Evolutionary conservation across 2,113 vertebrate genomes (phyloP), one percentile per base, ranked within the genome.

Genomic region (Acanthochromis polyacanthus): DNA sequence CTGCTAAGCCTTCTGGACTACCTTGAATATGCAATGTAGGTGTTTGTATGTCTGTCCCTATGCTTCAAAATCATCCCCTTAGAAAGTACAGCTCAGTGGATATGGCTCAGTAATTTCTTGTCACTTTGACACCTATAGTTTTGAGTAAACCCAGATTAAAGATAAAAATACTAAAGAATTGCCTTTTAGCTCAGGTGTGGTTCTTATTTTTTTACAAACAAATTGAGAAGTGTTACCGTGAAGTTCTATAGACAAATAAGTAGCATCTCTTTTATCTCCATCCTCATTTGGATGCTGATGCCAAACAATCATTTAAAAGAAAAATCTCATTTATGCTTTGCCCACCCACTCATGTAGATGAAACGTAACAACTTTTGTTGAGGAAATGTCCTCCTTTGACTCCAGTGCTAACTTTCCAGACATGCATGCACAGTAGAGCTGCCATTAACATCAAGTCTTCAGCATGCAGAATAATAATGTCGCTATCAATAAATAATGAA

Each of bases 401-500:
- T 58, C 5, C 22, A 0, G 23, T 3, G 64, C 63, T 7, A 53
- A 60, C 38, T 40, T 19, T 40, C n/a, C 19, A 40, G 19, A 25
- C 36, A 10, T 63, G 20, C 10, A 45, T 45, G 16, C 43, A 68
- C 36, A 56, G 20, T 57, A 25, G 22, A n/a, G 61, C 43, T 52
- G 38, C 17, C 52, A 30, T 77, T 48, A 74, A 65, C 67, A 72
- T 51, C 64, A 75, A 43, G 20, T 40, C 60, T 50, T 75, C 45
- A 28, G 75, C 82, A 78, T 75, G 64, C 59, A 77, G 76, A 71
- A 85, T 79, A 80, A 87, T 72, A 86, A 89, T 85, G 74, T 73
- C 36, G 10, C 32, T 16, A 80, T 92, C 67, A 90, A 84, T 86
- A 88, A 89, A 60, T 79, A 71, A 91, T 55, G 23, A 78, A 38